Percentiles rank a stretch among this genome's conserved stretches.
These are phyloP conservation scores for Actinopyga echinites DNA, from an alignment of 53 echinoderm and acorn worm species.

Conservation along the genomic window DNA sequence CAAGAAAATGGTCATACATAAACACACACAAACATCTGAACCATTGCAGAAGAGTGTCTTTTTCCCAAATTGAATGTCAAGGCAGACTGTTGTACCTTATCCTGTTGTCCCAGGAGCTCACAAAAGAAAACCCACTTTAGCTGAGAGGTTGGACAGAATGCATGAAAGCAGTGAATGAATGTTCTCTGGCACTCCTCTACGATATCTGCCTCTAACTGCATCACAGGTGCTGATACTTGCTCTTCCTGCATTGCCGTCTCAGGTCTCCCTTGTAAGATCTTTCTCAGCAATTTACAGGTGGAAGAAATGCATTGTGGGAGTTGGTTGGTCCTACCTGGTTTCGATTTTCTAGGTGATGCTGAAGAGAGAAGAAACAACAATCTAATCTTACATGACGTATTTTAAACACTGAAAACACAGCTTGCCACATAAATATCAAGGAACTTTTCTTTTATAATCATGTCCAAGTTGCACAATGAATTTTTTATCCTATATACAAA, in stretches of 20 bases:
- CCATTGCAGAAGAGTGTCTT: too few relatives aligned
- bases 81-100: not conserved
- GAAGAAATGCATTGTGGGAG: slow-evolving; percentile 91
- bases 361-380: not conserved
- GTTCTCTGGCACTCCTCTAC: slow-evolving; percentile 88
- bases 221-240: slow-evolving; percentile 38
- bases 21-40: too few relatives aligned
- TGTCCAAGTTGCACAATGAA: too few relatives aligned
- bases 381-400: too few relatives aligned
- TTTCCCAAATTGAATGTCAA: not conserved
- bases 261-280: slow-evolving; percentile 66
- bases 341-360: slow-evolving; percentile 55
- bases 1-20: too few relatives aligned
- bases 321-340: slow-evolving; percentile 51
- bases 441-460: too few relatives aligned
- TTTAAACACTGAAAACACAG: too few relatives aligned
- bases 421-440: too few relatives aligned
- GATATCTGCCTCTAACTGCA: slow-evolving; percentile 60
- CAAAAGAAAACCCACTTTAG: slow-evolving; percentile 97
- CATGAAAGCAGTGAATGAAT: slow-evolving; percentile 95
- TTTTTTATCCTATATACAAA: too few relatives aligned
- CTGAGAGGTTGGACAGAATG: slow-evolving; percentile 93
- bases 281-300: slow-evolving; percentile 79
- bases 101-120: slow-evolving; percentile 64
- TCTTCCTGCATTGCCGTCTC: not conserved